These are phyloP conservation scores for Azorinus chamasolen DNA, from an alignment of 2,888 invertebrate genomes.

Conservation along the genomic window DNA sequence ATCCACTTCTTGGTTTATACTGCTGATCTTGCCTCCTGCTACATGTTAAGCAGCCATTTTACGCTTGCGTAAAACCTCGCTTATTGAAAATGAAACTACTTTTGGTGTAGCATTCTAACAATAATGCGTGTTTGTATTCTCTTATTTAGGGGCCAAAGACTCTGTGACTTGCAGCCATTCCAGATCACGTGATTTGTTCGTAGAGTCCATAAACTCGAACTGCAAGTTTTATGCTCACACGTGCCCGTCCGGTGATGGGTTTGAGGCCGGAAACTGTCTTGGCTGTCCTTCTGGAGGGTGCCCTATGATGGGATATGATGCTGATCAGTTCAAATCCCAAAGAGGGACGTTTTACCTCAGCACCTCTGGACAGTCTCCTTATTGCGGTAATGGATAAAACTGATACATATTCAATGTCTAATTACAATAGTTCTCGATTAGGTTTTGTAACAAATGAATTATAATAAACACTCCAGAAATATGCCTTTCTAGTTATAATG, in stretches of 20 bases:
- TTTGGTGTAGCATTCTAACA: too few species aligned
- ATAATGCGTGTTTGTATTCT: too few species aligned
- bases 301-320: slow-evolving; percentile 76
- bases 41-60: too few species aligned
- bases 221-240: slow-evolving; percentile 70
- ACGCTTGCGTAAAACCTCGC: too few species aligned
- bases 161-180: slow-evolving; percentile 74
- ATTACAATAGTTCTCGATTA: too few species aligned
- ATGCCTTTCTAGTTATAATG: too few species aligned
- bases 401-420: too few species aligned
- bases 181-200: slow-evolving; percentile 62
- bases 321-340: slow-evolving; percentile 47
- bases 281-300: slow-evolving; percentile 71
- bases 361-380: slow-evolving; percentile 68
- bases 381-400: slow-evolving; percentile 76
- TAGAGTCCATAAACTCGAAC: slow-evolving; percentile 70
- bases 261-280: slow-evolving; percentile 71
- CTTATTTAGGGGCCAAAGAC: slow-evolving; percentile 34
- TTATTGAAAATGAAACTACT: too few species aligned
- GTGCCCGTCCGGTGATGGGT: slow-evolving; percentile 62
- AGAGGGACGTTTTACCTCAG: slow-evolving; percentile 74
- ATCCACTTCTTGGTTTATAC: too few species aligned
- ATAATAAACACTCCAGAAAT: too few species aligned
- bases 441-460: too few species aligned
- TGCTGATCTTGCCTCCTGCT: too few species aligned